Base-by-base conservation (phyloP, 2,113 vertebrate species). In the Channa argus region DNA sequence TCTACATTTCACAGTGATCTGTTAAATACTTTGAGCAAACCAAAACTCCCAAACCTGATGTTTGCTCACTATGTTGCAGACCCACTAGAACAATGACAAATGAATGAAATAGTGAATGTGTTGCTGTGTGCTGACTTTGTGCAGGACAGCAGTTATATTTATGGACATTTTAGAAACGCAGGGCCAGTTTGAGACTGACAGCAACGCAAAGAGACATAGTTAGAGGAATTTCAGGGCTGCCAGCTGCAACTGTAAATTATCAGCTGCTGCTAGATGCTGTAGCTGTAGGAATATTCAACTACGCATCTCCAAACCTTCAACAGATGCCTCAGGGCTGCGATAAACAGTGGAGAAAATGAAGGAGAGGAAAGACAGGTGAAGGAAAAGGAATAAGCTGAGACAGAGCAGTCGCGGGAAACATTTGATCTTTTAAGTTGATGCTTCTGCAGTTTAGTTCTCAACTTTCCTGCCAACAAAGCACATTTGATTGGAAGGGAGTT, bases 221-320 rank as follows among this genome's bases (percentile, higher is more conserved):
- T n/a, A 59, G 44, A 70, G 63, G 60, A 66, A 51, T 62, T 77
- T 60, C 8, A 47, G 0, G 38, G 70, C 70, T 74, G 39, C 44
- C 49, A 58, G 46, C 24, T 24, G 24, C 52, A 39, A 53, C 36
- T 63, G 56, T 37, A 45, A 61, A 60, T 69, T 13, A 74, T 66
- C 64, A 36, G 54, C 50, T 4, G 5, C 67, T 58, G 60, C 51
- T 73, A 0, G 9, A 46, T 15, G 63, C 63, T 54, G 72, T 44
- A 72, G 71, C 65, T 66, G 64, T 73, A 51, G 50, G 63, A 78
- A 90, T 89, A 83, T 53, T 69, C 80, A 90, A 79, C 69, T 15
- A 64, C 63, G 75, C 46, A 37, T 71, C 69, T 77, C 41, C 52
- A 81, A 74, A 74, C 67, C 49, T 63, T 76, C 67, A 60, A 33